phyloP scores from a whole-genome alignment of 2,113 vertebrate genomes.

The Platichthys stellatus region DNA sequence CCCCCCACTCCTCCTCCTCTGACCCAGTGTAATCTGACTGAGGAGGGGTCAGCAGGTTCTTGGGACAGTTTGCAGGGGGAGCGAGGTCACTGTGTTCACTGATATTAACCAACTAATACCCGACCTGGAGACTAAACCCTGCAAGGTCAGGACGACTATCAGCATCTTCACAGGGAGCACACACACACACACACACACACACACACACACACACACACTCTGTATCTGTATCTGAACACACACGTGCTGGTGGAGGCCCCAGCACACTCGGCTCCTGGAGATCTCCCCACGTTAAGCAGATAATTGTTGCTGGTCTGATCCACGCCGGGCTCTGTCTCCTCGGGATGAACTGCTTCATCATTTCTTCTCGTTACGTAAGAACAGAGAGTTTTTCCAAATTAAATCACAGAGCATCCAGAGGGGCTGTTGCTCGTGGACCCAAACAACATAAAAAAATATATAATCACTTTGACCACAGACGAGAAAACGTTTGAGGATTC shows the following conservation, averaged over 20 bases:
- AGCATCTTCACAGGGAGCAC: constrained; percentile 19
- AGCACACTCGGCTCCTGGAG: constrained; percentile 13
- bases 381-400: background rate
- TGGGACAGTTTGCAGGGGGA: constrained; percentile 51
- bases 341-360: background rate
- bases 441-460: constrained; percentile 4
- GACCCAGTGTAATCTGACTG: constrained; percentile 44
- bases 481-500: background rate
- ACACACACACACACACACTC: background rate
- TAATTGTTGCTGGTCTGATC: constrained; percentile 11
- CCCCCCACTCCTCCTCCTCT: background rate
- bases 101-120: constrained; percentile 62
- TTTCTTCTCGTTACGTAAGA: constrained; percentile 12
- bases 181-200: too few relatives aligned
- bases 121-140: constrained; percentile 60
- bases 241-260: background rate
- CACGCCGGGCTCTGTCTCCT: background rate
- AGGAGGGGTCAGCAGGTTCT: constrained; percentile 60
- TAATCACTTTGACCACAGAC: too few relatives aligned
- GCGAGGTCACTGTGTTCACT: constrained; percentile 43
- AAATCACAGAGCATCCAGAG: background rate
- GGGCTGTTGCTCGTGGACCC: background rate
- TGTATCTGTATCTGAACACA: constrained; percentile 12
- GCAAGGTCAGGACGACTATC: constrained; percentile 44
- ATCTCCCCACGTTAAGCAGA: constrained; percentile 47